phyloP scores from a whole-genome alignment of 1,140 invertebrate genomes.

The Drosophila truncata region DNA sequence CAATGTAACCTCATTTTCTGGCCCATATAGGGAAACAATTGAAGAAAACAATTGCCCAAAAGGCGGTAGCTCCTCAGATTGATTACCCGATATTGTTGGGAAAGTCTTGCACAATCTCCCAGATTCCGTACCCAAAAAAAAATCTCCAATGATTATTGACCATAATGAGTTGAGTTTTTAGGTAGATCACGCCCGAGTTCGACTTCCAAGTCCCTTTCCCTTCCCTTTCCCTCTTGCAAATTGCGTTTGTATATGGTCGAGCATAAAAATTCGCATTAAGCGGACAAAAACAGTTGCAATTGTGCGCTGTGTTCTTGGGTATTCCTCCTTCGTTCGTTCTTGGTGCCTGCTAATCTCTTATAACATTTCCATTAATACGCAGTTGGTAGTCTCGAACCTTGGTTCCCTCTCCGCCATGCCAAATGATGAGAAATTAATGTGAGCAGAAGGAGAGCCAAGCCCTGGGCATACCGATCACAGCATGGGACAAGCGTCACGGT shows the following conservation, averaged over 20 bases:
- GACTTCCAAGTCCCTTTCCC: conserved; percentile 6
- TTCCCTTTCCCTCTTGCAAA: conserved; percentile 37
- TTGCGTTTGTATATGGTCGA: conserved; percentile 59
- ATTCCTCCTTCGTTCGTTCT: conserved; percentile 21
- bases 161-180: conserved; percentile 72
- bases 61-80: conserved; percentile 61
- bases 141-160: conserved; percentile 48
- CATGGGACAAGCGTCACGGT: conserved; percentile 66
- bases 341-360: conserved; percentile 71
- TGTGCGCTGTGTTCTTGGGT: conserved; percentile 50
- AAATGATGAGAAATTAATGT: conserved; percentile 84
- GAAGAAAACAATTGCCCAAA: conserved; percentile 55
- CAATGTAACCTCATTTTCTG: conserved; percentile 48
- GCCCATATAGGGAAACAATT: conserved; percentile 55
- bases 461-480: conserved; percentile 56
- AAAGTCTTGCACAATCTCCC: conserved; percentile 41
- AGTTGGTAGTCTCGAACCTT: conserved; percentile 60
- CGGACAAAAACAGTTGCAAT: conserved; percentile 75
- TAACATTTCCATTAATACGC: conserved; percentile 82
- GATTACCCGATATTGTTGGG: conserved; percentile 58
- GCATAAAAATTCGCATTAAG: conserved; percentile 80
- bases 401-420: conserved; percentile 40
- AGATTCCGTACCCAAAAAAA: conserved; percentile 9
- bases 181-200: conserved; percentile 69
- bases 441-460: conserved; percentile 54